Conservation (phyloP, 2,888 invertebrate genomes). For the Dryomyza anilis region DNA sequence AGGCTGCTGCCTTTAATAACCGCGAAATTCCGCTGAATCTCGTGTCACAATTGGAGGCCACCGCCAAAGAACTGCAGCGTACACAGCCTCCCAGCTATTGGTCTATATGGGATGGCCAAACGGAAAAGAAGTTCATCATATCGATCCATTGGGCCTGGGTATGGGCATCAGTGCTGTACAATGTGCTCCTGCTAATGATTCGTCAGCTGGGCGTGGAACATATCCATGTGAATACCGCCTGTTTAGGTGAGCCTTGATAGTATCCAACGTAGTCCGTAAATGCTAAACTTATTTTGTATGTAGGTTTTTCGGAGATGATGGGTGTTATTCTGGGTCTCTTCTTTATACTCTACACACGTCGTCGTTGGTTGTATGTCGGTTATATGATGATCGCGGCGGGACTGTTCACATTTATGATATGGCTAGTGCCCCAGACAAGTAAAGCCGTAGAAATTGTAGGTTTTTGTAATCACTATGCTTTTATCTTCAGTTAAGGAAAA, state of each 20-base stretch:
- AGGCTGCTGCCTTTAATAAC: slow-evolving; percentile 58
- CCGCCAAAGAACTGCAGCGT: slow-evolving; percentile 41
- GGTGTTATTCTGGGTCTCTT: slow-evolving; percentile 57
- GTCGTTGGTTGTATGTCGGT: slow-evolving; percentile 57
- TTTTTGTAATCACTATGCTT: too few relatives aligned
- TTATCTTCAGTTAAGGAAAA: slow-evolving; percentile 41
- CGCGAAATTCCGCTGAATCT: slow-evolving; percentile 56
- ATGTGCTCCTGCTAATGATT: slow-evolving; percentile 60
- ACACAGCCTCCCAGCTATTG: slow-evolving; percentile 43
- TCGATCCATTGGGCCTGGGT: slow-evolving; percentile 57
- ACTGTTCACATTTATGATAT: slow-evolving; percentile 50
- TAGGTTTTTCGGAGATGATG: slow-evolving; percentile 58
- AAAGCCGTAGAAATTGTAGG: too few relatives aligned
- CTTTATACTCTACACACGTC: slow-evolving; percentile 55
- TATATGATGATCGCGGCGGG: slow-evolving; percentile 52
- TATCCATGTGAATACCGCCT: slow-evolving; percentile 58
- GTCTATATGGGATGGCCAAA: slow-evolving; percentile 58
- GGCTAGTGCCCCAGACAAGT: slow-evolving; percentile 55
- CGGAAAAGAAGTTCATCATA: slow-evolving; percentile 46
- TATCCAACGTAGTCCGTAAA: background rate
- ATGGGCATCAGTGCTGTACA: slow-evolving; percentile 54
- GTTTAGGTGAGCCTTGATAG: slow-evolving; percentile 47
- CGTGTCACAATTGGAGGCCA: slow-evolving; percentile 50
- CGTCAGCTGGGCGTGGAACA: slow-evolving; percentile 57
- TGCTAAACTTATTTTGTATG: background rate